Percentiles rank a stretch among this genome's conserved stretches.
phyloP scores from a whole-genome alignment of 2,113 vertebrate genomes.

The Arizona elegans region DNA sequence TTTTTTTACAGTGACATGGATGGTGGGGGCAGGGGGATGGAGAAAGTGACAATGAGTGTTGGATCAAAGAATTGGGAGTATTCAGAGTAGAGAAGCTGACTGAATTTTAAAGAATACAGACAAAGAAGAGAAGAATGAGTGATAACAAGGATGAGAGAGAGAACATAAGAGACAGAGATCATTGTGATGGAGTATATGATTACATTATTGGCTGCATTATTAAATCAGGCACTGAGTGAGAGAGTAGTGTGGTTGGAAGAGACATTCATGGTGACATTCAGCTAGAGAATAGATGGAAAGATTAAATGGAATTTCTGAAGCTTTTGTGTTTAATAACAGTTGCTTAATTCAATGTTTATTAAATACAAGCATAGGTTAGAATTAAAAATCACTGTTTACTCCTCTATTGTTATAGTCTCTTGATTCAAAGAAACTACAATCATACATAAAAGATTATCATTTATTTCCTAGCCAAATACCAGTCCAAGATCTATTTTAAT shows the following conservation, averaged over 20 bases:
- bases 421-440: background rate
- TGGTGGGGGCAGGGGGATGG: background rate
- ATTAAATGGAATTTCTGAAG: background rate
- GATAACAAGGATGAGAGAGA: background rate
- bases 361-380: background rate
- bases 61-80: background rate
- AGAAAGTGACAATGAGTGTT: background rate
- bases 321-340: background rate
- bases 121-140: background rate
- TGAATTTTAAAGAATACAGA: background rate
- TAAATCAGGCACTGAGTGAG: background rate
- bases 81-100: background rate
- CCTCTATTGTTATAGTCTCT: background rate
- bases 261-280: background rate
- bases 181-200: background rate
- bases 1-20: background rate
- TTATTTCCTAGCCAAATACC: background rate
- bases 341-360: background rate
- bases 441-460: background rate
- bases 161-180: background rate
- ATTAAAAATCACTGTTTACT: background rate
- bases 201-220: background rate
- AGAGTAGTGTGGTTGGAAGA: background rate
- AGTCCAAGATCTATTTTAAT: background rate
- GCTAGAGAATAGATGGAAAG: background rate